Evolutionary conservation across 2,113 vertebrate genomes (phyloP).

Genomic region (Helogale parvula): DNA sequence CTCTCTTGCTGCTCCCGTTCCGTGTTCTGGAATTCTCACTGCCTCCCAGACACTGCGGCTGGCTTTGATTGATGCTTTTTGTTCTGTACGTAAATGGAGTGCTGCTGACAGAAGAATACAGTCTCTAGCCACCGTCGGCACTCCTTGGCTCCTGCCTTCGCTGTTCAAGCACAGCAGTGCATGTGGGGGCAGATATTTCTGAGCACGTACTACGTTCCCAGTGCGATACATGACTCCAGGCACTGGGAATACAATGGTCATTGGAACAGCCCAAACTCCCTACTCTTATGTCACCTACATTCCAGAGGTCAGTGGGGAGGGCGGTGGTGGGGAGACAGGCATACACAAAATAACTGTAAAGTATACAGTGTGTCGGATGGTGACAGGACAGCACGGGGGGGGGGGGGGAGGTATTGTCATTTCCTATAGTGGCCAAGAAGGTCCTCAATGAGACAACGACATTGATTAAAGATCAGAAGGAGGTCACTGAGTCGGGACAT

Average conservation of each 20-base stretch:
- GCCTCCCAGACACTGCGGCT: neutral
- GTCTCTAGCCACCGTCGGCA: neutral
- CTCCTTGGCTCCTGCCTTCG: neutral
- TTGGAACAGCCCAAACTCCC: neutral
- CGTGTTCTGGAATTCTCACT: constrained; percentile 16
- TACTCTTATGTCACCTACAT: neutral
- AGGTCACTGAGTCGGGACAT: neutral
- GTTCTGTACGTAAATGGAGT: constrained; percentile 7
- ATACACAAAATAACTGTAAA: neutral
- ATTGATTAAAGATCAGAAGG: neutral
- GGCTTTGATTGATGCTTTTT: constrained; percentile 53
- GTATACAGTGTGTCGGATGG: neutral
- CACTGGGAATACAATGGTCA: neutral
- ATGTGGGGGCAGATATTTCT: neutral
- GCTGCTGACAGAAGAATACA: neutral
- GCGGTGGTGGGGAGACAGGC: neutral
- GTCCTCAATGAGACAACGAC: neutral
- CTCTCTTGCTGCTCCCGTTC: neutral
- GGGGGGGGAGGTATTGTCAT: too few species aligned
- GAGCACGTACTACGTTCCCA: neutral
- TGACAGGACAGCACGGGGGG: neutral
- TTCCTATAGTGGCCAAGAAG: neutral
- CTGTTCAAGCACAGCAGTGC: neutral
- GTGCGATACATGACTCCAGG: neutral
- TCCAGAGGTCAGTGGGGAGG: neutral